phyloP scores from a whole-genome alignment of 2,888 invertebrate genomes.

The Sceliomorpha sp. region DNA sequence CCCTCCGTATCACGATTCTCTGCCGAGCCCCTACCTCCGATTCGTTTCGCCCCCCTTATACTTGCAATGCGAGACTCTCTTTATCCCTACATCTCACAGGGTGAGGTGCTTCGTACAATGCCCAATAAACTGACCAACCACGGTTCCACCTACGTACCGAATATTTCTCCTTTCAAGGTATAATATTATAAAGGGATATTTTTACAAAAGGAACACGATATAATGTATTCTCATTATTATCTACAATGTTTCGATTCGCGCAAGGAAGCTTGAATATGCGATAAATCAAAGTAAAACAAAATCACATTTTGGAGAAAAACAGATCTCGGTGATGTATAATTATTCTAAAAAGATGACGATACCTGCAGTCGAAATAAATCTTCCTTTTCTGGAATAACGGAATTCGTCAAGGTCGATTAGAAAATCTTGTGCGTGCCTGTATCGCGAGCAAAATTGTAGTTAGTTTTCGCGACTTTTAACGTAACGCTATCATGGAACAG shows the following conservation, averaged over 20 bases:
- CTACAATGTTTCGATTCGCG: too few species aligned
- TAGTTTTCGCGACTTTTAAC: slow-evolving; percentile 50
- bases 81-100: slow-evolving; percentile 46
- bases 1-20: slow-evolving; percentile 37
- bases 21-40: slow-evolving; percentile 45
- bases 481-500: slow-evolving; percentile 52
- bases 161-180: slow-evolving; percentile 40
- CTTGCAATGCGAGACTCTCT: slow-evolving; percentile 32
- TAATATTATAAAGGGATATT: slow-evolving; percentile 27
- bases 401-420: too few species aligned
- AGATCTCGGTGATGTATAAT: too few species aligned
- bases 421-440: slow-evolving; percentile 24
- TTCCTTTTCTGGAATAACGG: too few species aligned
- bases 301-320: too few species aligned
- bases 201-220: slow-evolving; percentile 12
- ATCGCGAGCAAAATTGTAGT: slow-evolving; percentile 30
- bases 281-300: too few species aligned
- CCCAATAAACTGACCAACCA: slow-evolving; percentile 64
- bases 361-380: too few species aligned
- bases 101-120: slow-evolving; percentile 41
- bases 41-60: slow-evolving; percentile 39
- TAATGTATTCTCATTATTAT: too few species aligned
- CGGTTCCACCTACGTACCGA: slow-evolving; percentile 24
- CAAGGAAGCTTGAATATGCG: too few species aligned
- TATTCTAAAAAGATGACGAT: too few species aligned